Conservation (phyloP, 2,888 invertebrate species). For the Trachelus iudaicus region DNA sequence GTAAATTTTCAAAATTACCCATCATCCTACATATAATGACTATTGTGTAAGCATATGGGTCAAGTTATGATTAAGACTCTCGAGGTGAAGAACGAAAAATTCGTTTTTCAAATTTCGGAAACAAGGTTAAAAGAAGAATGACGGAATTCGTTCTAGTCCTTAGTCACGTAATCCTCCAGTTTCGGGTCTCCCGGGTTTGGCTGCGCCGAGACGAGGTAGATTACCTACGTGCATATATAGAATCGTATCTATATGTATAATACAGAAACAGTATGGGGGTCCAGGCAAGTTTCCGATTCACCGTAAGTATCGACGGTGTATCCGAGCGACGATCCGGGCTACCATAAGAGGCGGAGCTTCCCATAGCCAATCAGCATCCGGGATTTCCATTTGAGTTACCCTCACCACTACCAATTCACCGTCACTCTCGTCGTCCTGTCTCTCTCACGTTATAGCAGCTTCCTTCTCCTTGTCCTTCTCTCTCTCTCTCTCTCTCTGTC, state of each 20-base stretch:
- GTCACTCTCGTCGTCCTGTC: neutral
- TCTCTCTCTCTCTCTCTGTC: constrained; percentile 11
- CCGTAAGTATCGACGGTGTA: constrained; percentile 14
- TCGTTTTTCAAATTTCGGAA: neutral
- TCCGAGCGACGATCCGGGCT: constrained; percentile 24
- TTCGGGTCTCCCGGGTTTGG: constrained; percentile 16
- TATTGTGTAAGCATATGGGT: neutral
- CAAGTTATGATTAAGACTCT: neutral
- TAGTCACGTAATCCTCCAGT: constrained; percentile 31
- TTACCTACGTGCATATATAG: neutral
- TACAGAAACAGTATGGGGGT: neutral
- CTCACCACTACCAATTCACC: neutral
- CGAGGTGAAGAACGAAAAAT: neutral
- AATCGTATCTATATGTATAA: neutral
- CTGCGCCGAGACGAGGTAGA: neutral
- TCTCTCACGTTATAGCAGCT: constrained; percentile 11
- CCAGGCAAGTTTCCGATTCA: constrained; percentile 4
- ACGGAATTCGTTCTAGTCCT: constrained; percentile 30
- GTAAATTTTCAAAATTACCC: neutral
- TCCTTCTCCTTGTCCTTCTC: constrained; percentile 19
- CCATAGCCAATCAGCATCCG: constrained; percentile 53
- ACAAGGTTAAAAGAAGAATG: neutral
- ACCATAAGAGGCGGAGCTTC: constrained; percentile 55
- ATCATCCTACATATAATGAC: neutral
- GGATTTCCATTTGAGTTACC: constrained; percentile 35